Conservation (phyloP, 2,113 vertebrate genomes). For the Anser brachyrhynchus region DNA sequence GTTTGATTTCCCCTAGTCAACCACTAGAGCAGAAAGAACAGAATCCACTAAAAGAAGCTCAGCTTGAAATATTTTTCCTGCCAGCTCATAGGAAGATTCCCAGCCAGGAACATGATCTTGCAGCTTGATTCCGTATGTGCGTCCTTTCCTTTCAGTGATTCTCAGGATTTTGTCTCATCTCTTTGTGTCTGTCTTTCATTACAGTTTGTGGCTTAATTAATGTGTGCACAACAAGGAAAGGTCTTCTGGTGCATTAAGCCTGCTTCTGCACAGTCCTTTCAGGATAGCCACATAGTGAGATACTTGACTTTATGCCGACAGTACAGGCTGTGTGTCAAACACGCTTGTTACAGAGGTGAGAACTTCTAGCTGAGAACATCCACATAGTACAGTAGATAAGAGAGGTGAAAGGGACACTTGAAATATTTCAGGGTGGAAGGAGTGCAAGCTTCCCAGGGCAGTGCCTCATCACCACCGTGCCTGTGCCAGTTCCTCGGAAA, state of each 20-base stretch:
- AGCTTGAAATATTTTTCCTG: constrained; percentile 35
- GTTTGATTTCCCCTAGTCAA: constrained; percentile 3
- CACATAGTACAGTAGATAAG: background rate
- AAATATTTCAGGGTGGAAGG: background rate
- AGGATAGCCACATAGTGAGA: background rate
- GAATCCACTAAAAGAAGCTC: background rate
- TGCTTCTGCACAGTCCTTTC: background rate
- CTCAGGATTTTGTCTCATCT: background rate
- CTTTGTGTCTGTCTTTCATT: constrained; percentile 3
- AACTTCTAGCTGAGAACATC: background rate
- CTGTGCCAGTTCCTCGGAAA: background rate
- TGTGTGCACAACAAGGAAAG: background rate
- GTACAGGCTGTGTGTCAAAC: background rate
- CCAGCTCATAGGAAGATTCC: constrained; percentile 22
- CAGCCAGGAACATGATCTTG: constrained; percentile 13
- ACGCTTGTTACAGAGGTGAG: background rate
- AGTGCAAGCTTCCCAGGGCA: background rate
- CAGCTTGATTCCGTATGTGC: background rate
- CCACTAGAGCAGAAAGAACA: background rate
- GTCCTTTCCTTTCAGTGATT: background rate
- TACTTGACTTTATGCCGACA: background rate
- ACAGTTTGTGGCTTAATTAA: background rate
- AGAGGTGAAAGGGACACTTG: background rate
- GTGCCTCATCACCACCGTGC: rapidly evolving
- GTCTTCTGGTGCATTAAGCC: background rate